Base-by-base conservation (phyloP, 1,140 invertebrate genomes). In the Apis dorsata region DNA sequence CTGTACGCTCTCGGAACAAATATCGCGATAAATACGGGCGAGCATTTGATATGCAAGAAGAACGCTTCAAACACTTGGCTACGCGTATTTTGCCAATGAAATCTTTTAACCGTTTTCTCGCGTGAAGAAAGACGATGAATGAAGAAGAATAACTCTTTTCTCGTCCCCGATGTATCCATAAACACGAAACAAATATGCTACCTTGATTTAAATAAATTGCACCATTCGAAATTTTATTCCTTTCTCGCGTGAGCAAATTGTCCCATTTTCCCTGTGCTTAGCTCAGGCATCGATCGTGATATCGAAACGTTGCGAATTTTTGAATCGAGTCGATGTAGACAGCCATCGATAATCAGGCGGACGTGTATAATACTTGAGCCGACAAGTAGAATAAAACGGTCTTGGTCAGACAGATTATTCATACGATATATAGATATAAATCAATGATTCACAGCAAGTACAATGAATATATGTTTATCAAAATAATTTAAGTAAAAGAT, bases 111-210 rank as follows among this genome's bases (percentile, higher is more conserved):
- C 51, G 15, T 71, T 66, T 44, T 51, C 68, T 53, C n/a, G 24
- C 44, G 28, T 44, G 34, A 44, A 44, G 34, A 44, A 44, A 44
- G 11, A 51, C 1, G 28, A 60, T 66, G 76, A 49, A 77, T 81
- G 79, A 71, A 88, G 84, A 86, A 83, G 66, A 69, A 79, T 83
- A 75, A 63, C 83, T n/a, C 77, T 84, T 82, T 84, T 63, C 83
- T 55, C 77, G 59, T 62, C 55, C 49, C 12, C 11, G 70, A 44
- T 65, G 70, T 88, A 88, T 79, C 71, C 84, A 81, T 80, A 88
- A 88, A 86, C 73, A 83, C 78, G 51, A 82, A 82, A 82, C 28
- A 82, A 82, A 65, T 60, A 44, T 12, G n/a, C 15, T 19, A 34
- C 57, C 24, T 55, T 77, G 73, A 82, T 82, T 82, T 82, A 70